Evolutionary conservation across 1,140 invertebrate genomes (phyloP), one percentile per base, ranked within the genome.

Genomic region (Pectinophora gossypiella): DNA sequence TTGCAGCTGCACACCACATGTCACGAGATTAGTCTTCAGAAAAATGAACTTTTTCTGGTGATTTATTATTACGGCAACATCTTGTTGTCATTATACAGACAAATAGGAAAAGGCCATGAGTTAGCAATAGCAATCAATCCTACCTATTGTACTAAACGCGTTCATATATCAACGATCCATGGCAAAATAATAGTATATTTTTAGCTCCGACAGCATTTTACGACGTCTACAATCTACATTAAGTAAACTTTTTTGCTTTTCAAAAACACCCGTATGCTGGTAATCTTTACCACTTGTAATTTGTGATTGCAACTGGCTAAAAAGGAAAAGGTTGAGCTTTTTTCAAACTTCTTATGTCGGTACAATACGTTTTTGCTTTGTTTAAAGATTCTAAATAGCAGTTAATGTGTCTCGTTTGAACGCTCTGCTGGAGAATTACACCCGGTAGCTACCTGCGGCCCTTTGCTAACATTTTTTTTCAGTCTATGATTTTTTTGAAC

Each of bases 1-100:
- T 55, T 63, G 68, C 76, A 83, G 72, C 76, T 83, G 78, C 61
- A 57, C 32, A 43, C 70, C 76, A 82, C 56, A 68, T 82, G 76
- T 69, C 69, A 66, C 58, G 15, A 64, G 71, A 72, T 73, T 72
- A 72, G 61, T 69, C 55, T 66, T 53, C 49, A 56, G 54, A 56
- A 55, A 27, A 27, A 27, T 27, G 47, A 70, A 72, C 68, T 61
- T 80, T 76, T 72, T 63, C 23, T 21, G 19, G 55, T 76, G 72
- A 80, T 80, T 77, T 72, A 80, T 68, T 61, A 58, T n/a, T n/a
- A n/a, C n/a, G n/a, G n/a, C n/a, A n/a, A n/a, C n/a, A n/a, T n/a
- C n/a, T n/a, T n/a, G n/a, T n/a, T n/a, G n/a, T n/a, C n/a, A n/a
- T n/a, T n/a, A n/a, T n/a, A n/a, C n/a, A n/a, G n/a, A n/a, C n/a